Percentiles rank a stretch among this genome's conserved stretches.
phyloP scores from a whole-genome alignment of 1,140 invertebrate genomes.

The Theocolax elegans region DNA sequence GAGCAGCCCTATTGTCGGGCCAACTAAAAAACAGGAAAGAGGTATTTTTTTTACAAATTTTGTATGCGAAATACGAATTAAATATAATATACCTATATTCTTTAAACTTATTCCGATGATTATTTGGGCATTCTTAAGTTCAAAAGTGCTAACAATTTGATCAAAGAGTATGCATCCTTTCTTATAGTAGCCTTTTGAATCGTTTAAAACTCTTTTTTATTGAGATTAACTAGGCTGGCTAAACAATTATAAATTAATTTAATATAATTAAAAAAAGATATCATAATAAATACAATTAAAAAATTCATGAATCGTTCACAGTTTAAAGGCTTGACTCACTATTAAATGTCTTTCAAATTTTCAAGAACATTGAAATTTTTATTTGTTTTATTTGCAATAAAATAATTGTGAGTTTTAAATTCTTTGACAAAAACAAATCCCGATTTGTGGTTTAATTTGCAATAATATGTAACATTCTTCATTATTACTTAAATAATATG shows the following conservation, averaged over 20 bases:
- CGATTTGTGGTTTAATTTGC: too few relatives aligned
- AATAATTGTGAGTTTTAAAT: too few relatives aligned
- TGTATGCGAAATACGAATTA: not conserved
- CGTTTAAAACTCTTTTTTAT: conserved; percentile 42
- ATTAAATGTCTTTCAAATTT: too few relatives aligned
- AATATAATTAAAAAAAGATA: conserved; percentile 30
- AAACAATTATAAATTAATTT: conserved; percentile 52
- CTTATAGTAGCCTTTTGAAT: conserved; percentile 42
- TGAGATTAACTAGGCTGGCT: conserved; percentile 40
- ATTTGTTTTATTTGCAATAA: too few relatives aligned
- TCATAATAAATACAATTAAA: too few relatives aligned
- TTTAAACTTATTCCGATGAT: too few relatives aligned
- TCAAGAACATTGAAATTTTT: conserved; percentile 8
- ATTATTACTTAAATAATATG: too few relatives aligned
- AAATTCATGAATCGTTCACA: conserved; percentile 38
- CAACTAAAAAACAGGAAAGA: conserved; percentile 18
- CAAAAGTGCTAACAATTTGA: not conserved
- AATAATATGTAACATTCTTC: conserved; percentile 13
- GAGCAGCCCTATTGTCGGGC: too few relatives aligned
- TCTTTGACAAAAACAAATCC: too few relatives aligned
- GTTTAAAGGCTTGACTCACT: conserved; percentile 14
- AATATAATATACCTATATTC: too few relatives aligned
- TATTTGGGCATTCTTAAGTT: conserved; percentile 6
- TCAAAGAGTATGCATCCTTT: conserved; percentile 23
- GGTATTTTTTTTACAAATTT: conserved; percentile 22